Base-by-base conservation (phyloP, 2,888 invertebrate genomes). In the Macaria liturata region DNA sequence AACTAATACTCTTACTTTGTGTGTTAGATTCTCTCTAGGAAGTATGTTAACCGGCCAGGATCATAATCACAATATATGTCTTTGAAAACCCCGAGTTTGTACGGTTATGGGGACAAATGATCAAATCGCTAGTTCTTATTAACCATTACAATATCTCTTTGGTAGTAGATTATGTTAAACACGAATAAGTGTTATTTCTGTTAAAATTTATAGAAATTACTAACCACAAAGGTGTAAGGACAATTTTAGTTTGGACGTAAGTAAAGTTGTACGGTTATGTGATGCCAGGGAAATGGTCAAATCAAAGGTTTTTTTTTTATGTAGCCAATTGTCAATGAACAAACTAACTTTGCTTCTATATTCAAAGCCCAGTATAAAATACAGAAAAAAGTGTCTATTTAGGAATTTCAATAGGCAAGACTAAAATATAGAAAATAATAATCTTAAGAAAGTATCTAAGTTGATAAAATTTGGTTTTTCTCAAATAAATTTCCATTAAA, bases 51-150 rank as follows among this genome's bases (percentile, higher is more conserved):
- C 46, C 45, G 49, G 43, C 4, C 42, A 43, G 49, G 46, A 58
- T 54, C 58, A 46, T 54, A 46, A 54, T 58, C 54, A 50, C 50
- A 58, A 54, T 58, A 58, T 50, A 46, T 58, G 39, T 43, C 31
- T 20, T 9, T 32, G 37, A 37, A 43, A 44, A 45, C 40, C 51
- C 48, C 9, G 4, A 31, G 7, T 40, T 49, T 49, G 53, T 53
- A 37, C 52, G 49, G 53, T 53, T 49, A 53, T 48, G 52, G 57
- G 46, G 39, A 58, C 32, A 46, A 53, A 53, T 43, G 31, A 9
- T 43, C 9, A 53, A 57, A 51, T 37, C 8, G 47, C 34, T 7
- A 37, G 34, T 7, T 6, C 1, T 20, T 20, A 20, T 20, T 20
- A n/a, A 42, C 9, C 40, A 42, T 47, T 48, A 40, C 40, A 46